Percentiles rank a stretch among this genome's conserved stretches.
Conservation (phyloP, 1,140 invertebrate species). For the Asbolus verrucosus region DNA sequence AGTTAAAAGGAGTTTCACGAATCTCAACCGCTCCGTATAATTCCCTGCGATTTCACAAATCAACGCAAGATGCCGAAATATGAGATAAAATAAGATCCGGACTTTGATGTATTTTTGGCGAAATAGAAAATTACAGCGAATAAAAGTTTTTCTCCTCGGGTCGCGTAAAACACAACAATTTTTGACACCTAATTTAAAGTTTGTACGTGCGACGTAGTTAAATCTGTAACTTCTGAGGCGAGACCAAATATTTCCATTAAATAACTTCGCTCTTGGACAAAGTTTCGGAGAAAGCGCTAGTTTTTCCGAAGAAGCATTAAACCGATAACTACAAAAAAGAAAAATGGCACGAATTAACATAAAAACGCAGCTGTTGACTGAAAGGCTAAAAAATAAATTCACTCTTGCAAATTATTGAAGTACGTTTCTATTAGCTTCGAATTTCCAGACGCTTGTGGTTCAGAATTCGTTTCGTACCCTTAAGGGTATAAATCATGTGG, state of each 20-base stretch:
- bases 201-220: neutral
- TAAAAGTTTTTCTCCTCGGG: conserved; percentile 25
- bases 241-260: too few relatives aligned
- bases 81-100: conserved; percentile 16
- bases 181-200: conserved; percentile 30
- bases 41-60: too few relatives aligned
- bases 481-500: conserved; percentile 1
- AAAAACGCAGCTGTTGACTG: too few relatives aligned
- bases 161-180: conserved; percentile 6
- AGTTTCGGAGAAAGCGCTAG: too few relatives aligned
- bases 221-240: neutral
- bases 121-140: too few relatives aligned
- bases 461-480: neutral
- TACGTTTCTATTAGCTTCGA: neutral
- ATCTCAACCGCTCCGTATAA: neutral
- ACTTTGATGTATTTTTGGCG: conserved; percentile 39
- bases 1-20: neutral
- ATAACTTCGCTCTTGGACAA: too few relatives aligned
- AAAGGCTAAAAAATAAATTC: too few relatives aligned
- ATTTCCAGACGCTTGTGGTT: neutral
- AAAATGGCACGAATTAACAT: too few relatives aligned
- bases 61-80: too few relatives aligned
- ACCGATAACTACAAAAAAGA: too few relatives aligned
- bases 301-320: neutral
- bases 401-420: conserved; percentile 16